Evolutionary conservation across 2,797 vertebrate species (phyloP).

Genomic region (Natrix natrix): DNA sequence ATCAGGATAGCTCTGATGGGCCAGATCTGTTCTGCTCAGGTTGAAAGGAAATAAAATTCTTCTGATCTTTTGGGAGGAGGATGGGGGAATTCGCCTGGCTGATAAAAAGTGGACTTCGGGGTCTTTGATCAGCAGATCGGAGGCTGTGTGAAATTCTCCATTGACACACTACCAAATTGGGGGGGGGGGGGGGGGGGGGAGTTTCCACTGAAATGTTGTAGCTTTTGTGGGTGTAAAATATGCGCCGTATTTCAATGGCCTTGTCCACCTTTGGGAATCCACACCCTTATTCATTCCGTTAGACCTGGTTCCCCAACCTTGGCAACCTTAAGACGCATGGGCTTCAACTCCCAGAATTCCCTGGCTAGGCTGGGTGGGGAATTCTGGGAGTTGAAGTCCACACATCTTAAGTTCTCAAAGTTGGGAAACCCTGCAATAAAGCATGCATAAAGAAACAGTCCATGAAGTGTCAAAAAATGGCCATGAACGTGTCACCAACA

Average conservation of each 20-base stretch:
- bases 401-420: too few relatives aligned
- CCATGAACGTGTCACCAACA: background rate
- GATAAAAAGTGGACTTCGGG: background rate
- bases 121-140: too few relatives aligned
- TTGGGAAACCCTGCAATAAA: background rate
- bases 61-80: background rate
- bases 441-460: background rate
- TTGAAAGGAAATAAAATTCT: background rate
- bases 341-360: too few relatives aligned
- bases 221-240: background rate
- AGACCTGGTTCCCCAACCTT: background rate
- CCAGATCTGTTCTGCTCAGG: background rate
- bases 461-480: background rate
- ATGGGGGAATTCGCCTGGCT: background rate
- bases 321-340: too few relatives aligned
- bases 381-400: too few relatives aligned
- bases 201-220: background rate
- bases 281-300: background rate
- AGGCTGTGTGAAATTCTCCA: background rate
- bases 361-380: too few relatives aligned
- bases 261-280: background rate
- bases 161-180: background rate
- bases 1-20: too few relatives aligned
- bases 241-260: background rate
- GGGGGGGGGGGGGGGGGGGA: too few relatives aligned